Base-by-base conservation (phyloP, 2,113 vertebrate species). In the Cyprinodon brontotheroides region DNA sequence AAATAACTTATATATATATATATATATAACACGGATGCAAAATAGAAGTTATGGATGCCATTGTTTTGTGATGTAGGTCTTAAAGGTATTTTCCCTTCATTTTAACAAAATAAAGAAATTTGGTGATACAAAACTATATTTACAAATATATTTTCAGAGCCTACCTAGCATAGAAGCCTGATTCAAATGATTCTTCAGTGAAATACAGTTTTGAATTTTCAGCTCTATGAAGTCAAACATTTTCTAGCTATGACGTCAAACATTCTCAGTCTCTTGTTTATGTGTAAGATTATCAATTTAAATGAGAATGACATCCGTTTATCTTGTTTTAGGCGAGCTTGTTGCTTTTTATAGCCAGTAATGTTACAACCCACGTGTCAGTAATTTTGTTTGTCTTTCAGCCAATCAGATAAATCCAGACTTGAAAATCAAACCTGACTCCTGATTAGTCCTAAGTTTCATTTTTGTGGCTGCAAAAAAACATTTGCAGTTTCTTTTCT, bases 381-480 rank as follows among this genome's bases (percentile, higher is more conserved):
- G 39, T 41, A 67, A 71, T 53, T 41, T 41, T 75, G 53, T 72
- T 65, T 70, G 45, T 43, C 22, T 67, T 43, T 70, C 72, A 41
- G 62, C 11, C 22, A 43, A 50, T 81, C 74, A 80, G 74, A 78
- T 74, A 73, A 78, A 72, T 59, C 36, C 38, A 74, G 64, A 74
- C 71, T 22, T 68, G 50, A 45, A 63, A 70, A 39, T 75, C 40
- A 65, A 78, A 71, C 65, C 20, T 70, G 74, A 40, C 37, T 1
- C 39, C 29, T 13, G 65, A 83, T 66, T 70, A 76, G 85, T 86
- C 75, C 88, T 87, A 85, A 89, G 85, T 90, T 86, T 87, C 53
- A 81, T 45, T 61, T 20, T 61, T 60, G 17, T 41, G 59, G 48
- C 79, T n/a, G 38, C 20, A 29, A 63, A 39, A 72, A 37, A 45